phyloP scores from a whole-genome alignment of 2,797 vertebrate genomes.

The Xiphophorus birchmanni region DNA sequence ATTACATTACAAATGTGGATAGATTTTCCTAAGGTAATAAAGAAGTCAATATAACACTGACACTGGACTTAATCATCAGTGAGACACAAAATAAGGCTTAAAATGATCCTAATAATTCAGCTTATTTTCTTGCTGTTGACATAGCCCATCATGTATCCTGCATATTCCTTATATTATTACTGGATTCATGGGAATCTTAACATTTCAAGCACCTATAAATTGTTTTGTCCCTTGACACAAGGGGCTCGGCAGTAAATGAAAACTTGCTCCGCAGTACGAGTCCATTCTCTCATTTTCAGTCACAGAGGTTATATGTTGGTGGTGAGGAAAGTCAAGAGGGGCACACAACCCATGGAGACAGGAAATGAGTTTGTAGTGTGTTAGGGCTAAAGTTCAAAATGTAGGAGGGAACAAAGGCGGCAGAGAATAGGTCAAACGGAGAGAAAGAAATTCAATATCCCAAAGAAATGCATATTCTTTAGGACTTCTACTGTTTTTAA shows the following conservation, averaged over 20 bases:
- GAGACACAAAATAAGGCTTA: not conserved
- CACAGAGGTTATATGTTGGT: constrained; percentile 20
- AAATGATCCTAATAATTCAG: not conserved
- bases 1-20: not conserved
- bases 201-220: not conserved
- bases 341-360: constrained; percentile 42
- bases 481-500: not conserved
- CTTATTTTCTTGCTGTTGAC: not conserved
- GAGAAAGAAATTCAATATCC: not conserved
- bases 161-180: not conserved
- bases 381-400: constrained; percentile 39
- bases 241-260: not conserved
- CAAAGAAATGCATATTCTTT: not conserved
- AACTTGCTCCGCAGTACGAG: constrained; percentile 2
- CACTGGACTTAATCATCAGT: not conserved
- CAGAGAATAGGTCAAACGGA: not conserved
- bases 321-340: constrained; percentile 28
- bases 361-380: constrained; percentile 56
- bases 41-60: not conserved
- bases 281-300: constrained; percentile 15
- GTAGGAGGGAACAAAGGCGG: constrained; percentile 38
- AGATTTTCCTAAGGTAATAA: not conserved
- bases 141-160: not conserved
- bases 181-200: not conserved
- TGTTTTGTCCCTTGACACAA: constrained; percentile 1